These are phyloP conservation scores for Malacoraja senta DNA, from an alignment of 2,797 vertebrate genomes.

Conservation along the genomic window DNA sequence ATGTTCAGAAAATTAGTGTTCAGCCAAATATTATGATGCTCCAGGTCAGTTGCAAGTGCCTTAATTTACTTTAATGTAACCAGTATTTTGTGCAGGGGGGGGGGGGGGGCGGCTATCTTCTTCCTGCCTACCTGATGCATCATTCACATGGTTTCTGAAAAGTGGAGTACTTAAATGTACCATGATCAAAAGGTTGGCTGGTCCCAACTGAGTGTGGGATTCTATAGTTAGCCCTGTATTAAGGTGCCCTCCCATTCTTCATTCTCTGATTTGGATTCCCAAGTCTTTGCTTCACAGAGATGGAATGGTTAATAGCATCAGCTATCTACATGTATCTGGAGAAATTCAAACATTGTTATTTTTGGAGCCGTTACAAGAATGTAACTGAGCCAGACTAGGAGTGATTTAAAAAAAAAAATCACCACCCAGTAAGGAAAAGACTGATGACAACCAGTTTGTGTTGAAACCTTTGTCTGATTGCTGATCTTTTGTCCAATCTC, in stretches of 20 bases:
- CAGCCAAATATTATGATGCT: not conserved
- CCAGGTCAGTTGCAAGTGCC: not conserved
- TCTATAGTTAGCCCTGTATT: not conserved
- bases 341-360: constrained; percentile 22
- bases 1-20: not conserved
- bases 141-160: not conserved
- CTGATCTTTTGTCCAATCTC: not conserved
- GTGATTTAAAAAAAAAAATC: not conserved
- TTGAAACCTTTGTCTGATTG: not conserved
- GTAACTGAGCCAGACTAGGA: not conserved
- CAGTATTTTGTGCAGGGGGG: not conserved
- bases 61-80: not conserved
- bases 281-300: not conserved
- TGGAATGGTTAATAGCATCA: not conserved
- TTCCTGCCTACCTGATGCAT: not conserved
- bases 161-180: not conserved
- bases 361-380: not conserved
- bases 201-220: not conserved
- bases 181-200: not conserved
- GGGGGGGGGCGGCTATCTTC: not conserved
- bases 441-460: not conserved
- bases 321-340: not conserved
- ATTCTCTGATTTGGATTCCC: not conserved
- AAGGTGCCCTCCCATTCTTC: not conserved
- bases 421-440: not conserved